Base-by-base conservation (phyloP, 2,888 invertebrate genomes). In the Microctonus aethiopoides region DNA sequence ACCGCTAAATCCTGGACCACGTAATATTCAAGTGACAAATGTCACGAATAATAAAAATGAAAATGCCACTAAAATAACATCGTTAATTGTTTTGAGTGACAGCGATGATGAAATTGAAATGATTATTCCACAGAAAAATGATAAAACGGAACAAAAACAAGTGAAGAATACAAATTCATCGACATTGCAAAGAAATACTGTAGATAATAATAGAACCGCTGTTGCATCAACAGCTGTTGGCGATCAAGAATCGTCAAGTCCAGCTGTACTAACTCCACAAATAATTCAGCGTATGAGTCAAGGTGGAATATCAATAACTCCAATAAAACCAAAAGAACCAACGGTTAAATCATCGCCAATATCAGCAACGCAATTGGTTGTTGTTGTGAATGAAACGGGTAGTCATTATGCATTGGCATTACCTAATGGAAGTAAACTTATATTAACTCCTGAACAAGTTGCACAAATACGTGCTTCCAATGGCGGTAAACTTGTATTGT, bases 401-500 rank as follows among this genome's bases (percentile, higher is more conserved):
- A 86, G 84, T 68, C 86, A 86, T 73, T 87, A 87, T 68, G 86
- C 86, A 7, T 76, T 86, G 36, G 81, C 84, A n/a, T 71, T 87
- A 13, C 86, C 86, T 0, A 86, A 86, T 56, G 87, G 87, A 0
- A 84, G 85, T 68, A 87, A 86, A 70, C 75, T 87, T 0, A 86
- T 86, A 36, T 78, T 87, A 0, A 87, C 87, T 1, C 84, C 84
- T 2, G 86, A 87, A 65, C 87, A 87, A 66, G 84, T 87, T 1
- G 87, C 86, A 0, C 84, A 86, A 71, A 86, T 87, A 34, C 78
- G 87, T 64, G 85, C 85, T n/a, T 85, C 86, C 0, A 87, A 87
- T 70, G 85, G 84, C 20, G 87, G 87, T 0, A 86, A 84, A 71
- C 77, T 86, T 11, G 77, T 83, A 3, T 76, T 85, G 66, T 85